phyloP scores from a whole-genome alignment of 1,140 invertebrate species.

The Halyomorpha halys region DNA sequence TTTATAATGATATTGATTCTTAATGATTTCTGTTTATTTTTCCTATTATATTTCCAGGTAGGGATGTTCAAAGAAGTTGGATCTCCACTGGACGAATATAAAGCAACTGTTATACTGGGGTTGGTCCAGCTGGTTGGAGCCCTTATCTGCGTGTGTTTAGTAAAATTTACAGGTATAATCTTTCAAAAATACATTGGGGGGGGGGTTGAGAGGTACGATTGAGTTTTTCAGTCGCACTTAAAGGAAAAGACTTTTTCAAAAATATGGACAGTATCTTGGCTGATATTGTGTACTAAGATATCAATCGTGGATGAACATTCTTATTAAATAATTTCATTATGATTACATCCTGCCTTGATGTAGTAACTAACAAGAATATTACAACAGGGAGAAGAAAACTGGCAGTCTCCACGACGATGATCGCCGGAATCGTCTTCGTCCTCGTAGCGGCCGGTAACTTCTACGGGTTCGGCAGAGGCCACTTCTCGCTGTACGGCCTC shows the following conservation, averaged over 20 bases:
- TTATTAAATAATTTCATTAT: too few relatives aligned
- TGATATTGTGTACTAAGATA: too few relatives aligned
- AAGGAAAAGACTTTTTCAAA: too few relatives aligned
- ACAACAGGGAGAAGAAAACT: slow-evolving; percentile 39
- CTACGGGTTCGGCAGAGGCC: neutral
- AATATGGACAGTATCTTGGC: too few relatives aligned
- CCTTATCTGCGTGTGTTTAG: slow-evolving; percentile 47
- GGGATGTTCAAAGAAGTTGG: slow-evolving; percentile 54
- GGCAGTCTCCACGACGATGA: slow-evolving; percentile 51
- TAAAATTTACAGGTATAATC: slow-evolving; percentile 54
- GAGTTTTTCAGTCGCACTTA: too few relatives aligned
- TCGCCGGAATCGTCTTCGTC: slow-evolving; percentile 49
- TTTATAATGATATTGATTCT: too few relatives aligned
- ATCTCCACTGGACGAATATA: slow-evolving; percentile 59
- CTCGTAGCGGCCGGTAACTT: slow-evolving; percentile 40
- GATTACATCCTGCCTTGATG: too few relatives aligned
- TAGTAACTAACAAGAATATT: too few relatives aligned
- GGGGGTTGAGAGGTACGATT: too few relatives aligned
- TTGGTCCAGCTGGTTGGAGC: slow-evolving; percentile 53
- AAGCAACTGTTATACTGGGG: slow-evolving; percentile 57
- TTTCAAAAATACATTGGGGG: too few relatives aligned
- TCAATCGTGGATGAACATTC: too few relatives aligned
- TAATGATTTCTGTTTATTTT: neutral
- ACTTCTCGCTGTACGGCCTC: slow-evolving; percentile 42
- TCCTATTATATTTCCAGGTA: slow-evolving; percentile 28